These are phyloP conservation scores for Deilephila elpenor DNA, from an alignment of 2,888 invertebrate species.

Conservation along the genomic window DNA sequence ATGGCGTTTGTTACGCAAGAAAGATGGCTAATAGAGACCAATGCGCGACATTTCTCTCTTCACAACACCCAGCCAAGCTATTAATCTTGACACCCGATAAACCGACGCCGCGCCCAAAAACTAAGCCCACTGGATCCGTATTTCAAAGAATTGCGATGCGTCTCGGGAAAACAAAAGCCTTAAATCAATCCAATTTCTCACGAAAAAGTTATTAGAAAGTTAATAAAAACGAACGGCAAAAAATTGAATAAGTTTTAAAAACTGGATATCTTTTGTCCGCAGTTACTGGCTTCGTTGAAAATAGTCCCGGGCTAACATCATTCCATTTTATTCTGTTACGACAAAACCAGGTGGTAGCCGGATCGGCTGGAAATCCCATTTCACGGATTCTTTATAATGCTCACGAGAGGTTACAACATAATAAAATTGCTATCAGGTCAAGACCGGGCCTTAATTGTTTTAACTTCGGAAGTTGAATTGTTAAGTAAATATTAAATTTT, in stretches of 20 bases:
- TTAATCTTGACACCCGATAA: slow-evolving; percentile 16
- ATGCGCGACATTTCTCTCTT: background rate
- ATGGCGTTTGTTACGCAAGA: background rate
- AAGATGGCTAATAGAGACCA: slow-evolving; percentile 8
- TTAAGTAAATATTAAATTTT: background rate
- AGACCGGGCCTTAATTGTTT: slow-evolving; percentile 17
- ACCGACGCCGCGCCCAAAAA: background rate
- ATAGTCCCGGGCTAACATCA: background rate
- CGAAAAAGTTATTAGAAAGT: slow-evolving; percentile 2
- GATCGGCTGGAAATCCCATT: slow-evolving; percentile 14
- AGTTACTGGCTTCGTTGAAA: slow-evolving; percentile 26
- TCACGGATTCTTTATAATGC: slow-evolving; percentile 23
- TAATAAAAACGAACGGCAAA: slow-evolving; percentile 7
- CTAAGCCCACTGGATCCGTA: background rate
- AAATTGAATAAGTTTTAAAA: slow-evolving; percentile 22
- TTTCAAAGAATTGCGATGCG: background rate
- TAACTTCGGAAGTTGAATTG: slow-evolving; percentile 2
- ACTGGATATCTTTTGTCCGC: slow-evolving; percentile 22
- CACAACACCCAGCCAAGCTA: background rate
- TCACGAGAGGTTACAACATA: slow-evolving; percentile 25
- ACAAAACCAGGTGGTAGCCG: slow-evolving; percentile 9
- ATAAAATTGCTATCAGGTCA: slow-evolving; percentile 24
- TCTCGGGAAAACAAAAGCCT: background rate
- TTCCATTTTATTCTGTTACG: slow-evolving; percentile 16
- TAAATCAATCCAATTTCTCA: background rate